Conservation (phyloP, 1,140 invertebrate genomes). For the Ruditapes philippinarum region DNA sequence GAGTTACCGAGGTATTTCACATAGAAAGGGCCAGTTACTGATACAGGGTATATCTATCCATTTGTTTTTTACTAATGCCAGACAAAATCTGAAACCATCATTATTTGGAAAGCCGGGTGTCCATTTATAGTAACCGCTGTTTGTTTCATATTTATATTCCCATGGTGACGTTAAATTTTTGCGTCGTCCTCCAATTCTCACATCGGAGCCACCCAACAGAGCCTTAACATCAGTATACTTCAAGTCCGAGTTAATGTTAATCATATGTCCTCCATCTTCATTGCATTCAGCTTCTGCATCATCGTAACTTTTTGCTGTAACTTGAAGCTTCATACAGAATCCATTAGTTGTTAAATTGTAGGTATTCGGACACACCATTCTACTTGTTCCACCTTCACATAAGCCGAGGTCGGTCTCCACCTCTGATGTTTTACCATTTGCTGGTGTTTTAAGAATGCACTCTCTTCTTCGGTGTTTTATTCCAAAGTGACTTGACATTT, state of each 20-base stretch:
- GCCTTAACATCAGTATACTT: not conserved
- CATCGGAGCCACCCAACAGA: not conserved
- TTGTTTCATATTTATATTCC: not conserved
- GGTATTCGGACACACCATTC: not conserved
- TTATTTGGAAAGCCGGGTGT: not conserved
- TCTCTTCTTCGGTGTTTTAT: not conserved
- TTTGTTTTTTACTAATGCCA: not conserved
- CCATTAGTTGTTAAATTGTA: slow-evolving; percentile 1
- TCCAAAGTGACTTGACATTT: not conserved
- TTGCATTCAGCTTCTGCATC: not conserved
- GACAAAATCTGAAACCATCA: not conserved
- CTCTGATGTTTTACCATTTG: not conserved
- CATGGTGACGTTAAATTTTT: not conserved
- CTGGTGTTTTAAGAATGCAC: not conserved
- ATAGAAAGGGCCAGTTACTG: not conserved
- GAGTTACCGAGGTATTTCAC: no score
- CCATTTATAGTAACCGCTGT: not conserved
- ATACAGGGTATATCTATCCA: not conserved
- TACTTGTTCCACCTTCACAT: not conserved
- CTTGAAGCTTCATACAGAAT: slow-evolving; percentile 12
- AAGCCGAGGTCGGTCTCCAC: not conserved
- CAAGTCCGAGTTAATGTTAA: not conserved
- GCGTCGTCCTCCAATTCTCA: not conserved
- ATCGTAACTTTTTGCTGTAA: not conserved
- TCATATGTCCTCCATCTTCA: not conserved